Conservation (phyloP, 2,113 vertebrate genomes). For the Balaeniceps rex region DNA sequence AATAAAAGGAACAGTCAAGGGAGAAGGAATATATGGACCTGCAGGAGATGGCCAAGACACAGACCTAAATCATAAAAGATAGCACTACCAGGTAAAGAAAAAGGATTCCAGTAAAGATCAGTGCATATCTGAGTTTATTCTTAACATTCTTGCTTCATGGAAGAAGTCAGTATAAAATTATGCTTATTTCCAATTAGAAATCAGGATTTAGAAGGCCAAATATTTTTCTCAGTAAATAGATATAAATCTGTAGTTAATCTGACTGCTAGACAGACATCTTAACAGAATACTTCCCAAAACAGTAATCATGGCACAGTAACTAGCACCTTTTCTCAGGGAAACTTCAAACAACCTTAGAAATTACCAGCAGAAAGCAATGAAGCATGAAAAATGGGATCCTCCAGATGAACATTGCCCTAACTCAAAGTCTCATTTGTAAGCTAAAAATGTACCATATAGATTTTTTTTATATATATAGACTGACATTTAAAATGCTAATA, state of each 20-base stretch:
- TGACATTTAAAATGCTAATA: slow-evolving; percentile 15
- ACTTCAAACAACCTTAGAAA: background rate
- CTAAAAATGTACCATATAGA: background rate
- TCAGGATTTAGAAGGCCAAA: background rate
- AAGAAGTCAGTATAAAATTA: background rate
- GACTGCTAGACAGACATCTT: background rate
- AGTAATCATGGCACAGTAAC: background rate
- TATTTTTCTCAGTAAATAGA: background rate
- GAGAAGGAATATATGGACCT: background rate
- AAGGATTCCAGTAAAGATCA: background rate
- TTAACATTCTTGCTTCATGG: background rate
- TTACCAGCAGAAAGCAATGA: background rate
- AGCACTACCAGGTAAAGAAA: background rate
- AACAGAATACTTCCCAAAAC: background rate
- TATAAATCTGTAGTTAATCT: background rate
- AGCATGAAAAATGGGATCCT: background rate
- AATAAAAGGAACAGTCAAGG: background rate
- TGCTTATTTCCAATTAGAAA: background rate
- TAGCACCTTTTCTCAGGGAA: background rate
- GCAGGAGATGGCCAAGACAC: background rate
- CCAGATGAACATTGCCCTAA: background rate
- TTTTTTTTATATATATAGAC: background rate
- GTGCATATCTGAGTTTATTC: background rate
- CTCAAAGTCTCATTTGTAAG: background rate
- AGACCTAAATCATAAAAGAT: background rate